Base-by-base conservation (phyloP, 2,888 invertebrate genomes). In the Torymus texanus region DNA sequence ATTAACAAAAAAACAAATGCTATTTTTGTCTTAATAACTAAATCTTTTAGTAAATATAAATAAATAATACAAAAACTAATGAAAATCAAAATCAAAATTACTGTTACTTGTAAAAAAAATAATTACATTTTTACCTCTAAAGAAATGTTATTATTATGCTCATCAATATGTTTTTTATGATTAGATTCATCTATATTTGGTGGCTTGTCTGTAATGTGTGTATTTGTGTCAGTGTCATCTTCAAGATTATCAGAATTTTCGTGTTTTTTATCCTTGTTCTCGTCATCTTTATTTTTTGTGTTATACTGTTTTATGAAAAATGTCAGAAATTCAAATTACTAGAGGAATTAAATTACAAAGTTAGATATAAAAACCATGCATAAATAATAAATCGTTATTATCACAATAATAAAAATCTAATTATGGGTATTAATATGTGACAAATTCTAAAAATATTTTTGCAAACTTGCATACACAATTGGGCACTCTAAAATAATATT, bases 91-190 rank as follows among this genome's bases (percentile, higher is more conserved):
- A 11, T 56, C 12, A 65, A 66, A 71, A 68, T 14, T 16, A 80
- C 16, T 71, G 13, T 29, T 58, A 10, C 14, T 59, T 62, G 2
- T n/a, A 75, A 80, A 41, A 68, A 55, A 51, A 72, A 53, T n/a
- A 13, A 66, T 41, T 78, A 72, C 53, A 10, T 5, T 56, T 77
- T 73, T 80, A 76, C 75, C 79, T 75, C 59, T 24, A 55, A n/a
- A 75, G 14, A 2, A 13, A 61, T 56, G 2, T 41, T 79, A 59
- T 63, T 21, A 62, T 73, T 29, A 68, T 72, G 51, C 65, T 59
- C 41, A 75, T 41, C 41, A 41, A 41, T 41, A 8, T 55, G 14
- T 58, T 67, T 21, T 14, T 66, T 41, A 14, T 16, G 14, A 13
- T 13, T 29, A 59, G 18, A 18, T 14, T 41, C 21, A 2, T 41